Conservation (phyloP, 2,888 invertebrate species). For the Philopedon plagiatum region DNA sequence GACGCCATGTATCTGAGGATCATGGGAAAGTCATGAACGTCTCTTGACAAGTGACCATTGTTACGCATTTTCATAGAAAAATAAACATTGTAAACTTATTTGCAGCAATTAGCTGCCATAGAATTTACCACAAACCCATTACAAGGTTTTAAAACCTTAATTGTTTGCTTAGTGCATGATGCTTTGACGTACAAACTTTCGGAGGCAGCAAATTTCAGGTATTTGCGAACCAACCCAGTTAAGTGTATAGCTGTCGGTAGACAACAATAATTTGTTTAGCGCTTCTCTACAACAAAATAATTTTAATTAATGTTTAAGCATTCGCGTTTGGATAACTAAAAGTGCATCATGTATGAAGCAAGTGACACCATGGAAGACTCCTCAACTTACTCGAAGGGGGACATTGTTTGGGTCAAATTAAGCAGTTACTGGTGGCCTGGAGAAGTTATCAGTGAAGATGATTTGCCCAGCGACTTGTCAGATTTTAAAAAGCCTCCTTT, state of each 20-base stretch:
- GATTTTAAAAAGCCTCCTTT: conserved; percentile 82
- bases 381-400: conserved; percentile 77
- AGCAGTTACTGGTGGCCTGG: conserved; percentile 91
- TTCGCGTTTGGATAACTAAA: not conserved
- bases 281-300: conserved; percentile 2
- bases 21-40: conserved; percentile 67
- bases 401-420: conserved; percentile 89
- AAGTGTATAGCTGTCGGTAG: conserved; percentile 16
- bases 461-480: conserved; percentile 78
- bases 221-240: conserved; percentile 36
- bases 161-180: conserved; percentile 20
- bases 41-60: conserved; percentile 66
- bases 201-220: conserved; percentile 12
- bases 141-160: not conserved
- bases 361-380: conserved; percentile 28
- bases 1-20: conserved; percentile 67
- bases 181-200: conserved; percentile 22
- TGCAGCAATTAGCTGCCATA: conserved; percentile 1
- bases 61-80: conserved; percentile 60
- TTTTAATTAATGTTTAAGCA: conserved; percentile 30
- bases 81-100: conserved; percentile 53
- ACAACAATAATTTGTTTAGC: conserved; percentile 32
- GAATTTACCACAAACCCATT: not conserved
- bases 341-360: conserved; percentile 37
- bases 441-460: conserved; percentile 76